A percentile compares a stretch with the other conserved stretches of the same genome.
These are phyloP conservation scores for Jordanella pulchra DNA, from an alignment of 2,797 vertebrate species.

Conservation along the genomic window DNA sequence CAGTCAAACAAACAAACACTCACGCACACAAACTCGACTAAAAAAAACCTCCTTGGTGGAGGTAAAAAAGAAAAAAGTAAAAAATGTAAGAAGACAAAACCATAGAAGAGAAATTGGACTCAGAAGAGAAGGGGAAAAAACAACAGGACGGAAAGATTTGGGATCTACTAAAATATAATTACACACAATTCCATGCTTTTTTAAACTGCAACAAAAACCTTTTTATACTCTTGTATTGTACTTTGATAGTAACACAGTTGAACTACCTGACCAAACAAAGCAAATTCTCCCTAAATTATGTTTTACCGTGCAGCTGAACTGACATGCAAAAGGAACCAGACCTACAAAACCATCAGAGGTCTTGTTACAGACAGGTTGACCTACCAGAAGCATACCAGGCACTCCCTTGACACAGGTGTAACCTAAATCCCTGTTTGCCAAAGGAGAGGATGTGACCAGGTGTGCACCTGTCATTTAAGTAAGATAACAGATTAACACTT, in stretches of 20 bases:
- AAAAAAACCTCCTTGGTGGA: too few relatives aligned
- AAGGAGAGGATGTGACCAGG: conserved; percentile 26
- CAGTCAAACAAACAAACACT: too few relatives aligned
- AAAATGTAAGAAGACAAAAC: background rate
- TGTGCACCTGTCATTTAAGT: conserved; percentile 26
- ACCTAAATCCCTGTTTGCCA: conserved; percentile 27
- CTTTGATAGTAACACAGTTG: background rate
- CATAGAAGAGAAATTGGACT: background rate
- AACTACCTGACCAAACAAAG: conserved; percentile 30
- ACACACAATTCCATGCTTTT: background rate
- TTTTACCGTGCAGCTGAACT: conserved; percentile 50
- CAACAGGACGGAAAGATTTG: background rate
- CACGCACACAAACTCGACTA: too few relatives aligned
- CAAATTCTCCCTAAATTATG: conserved; percentile 10
- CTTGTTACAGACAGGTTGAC: conserved; percentile 47
- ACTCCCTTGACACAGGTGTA: conserved; percentile 18
- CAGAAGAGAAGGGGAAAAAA: background rate
- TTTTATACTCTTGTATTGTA: conserved; percentile 2
- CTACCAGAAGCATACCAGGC: conserved; percentile 19
- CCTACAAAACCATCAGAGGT: conserved; percentile 13
- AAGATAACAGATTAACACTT: conserved; percentile 17
- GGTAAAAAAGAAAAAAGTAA: background rate
- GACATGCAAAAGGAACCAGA: conserved; percentile 47
- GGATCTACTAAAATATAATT: background rate
- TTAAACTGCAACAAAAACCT: background rate